Evolutionary conservation across 2,797 vertebrate species (phyloP).

Genomic region (Propithecus deckenii): DNA sequence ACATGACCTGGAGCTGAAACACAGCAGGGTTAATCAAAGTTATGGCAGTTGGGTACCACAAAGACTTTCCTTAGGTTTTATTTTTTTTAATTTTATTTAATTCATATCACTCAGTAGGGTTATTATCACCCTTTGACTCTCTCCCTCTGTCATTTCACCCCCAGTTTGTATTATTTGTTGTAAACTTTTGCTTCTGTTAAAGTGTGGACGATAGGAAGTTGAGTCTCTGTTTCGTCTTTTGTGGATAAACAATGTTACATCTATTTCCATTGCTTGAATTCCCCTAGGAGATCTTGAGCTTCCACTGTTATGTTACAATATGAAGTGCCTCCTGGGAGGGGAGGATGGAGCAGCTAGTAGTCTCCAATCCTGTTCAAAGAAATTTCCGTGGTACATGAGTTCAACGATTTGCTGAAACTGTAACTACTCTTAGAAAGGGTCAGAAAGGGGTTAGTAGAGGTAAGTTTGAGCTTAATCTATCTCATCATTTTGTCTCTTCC

Average conservation of each 20-base stretch:
- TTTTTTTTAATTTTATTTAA: constrained; percentile 65
- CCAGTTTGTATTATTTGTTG: constrained; percentile 67
- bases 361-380: constrained; percentile 56
- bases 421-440: background rate
- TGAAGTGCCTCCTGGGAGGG: background rate
- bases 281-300: constrained; percentile 9
- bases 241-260: background rate
- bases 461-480: constrained; percentile 10
- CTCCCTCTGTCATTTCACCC: constrained; percentile 63
- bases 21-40: constrained; percentile 87
- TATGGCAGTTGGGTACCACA: constrained; percentile 78
- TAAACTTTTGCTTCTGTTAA: constrained; percentile 65
- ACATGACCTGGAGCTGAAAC: constrained; percentile 84
- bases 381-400: constrained; percentile 30
- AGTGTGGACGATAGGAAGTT: constrained; percentile 49
- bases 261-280: constrained; percentile 31
- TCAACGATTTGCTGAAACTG: constrained; percentile 60
- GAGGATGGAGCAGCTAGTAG: constrained; percentile 2
- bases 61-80: constrained; percentile 75
- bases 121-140: constrained; percentile 62
- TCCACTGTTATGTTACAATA: constrained; percentile 40
- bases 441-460: background rate
- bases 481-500: constrained; percentile 5
- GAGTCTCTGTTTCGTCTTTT: constrained; percentile 41
- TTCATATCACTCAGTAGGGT: constrained; percentile 64